Base-by-base conservation (phyloP, 2,113 vertebrate species). In the Corythaixoides concolor region DNA sequence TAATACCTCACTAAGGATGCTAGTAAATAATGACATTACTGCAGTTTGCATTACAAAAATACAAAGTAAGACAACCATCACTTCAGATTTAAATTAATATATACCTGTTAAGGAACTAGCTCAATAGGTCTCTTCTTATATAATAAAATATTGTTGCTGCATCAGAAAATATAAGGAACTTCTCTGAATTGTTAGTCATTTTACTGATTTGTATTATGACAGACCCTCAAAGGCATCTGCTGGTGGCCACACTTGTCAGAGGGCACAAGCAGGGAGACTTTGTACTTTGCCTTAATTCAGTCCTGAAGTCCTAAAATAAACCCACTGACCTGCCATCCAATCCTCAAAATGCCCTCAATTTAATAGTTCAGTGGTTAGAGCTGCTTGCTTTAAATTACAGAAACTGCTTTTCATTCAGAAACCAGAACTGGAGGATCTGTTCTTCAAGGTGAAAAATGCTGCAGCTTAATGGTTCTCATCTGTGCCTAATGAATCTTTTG, bases 401-500 rank as follows among this genome's bases (percentile, higher is more conserved):
- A 83, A 77, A 28, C 45, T 30, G 43, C 27, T 90, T 82, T 62
- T 85, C 30, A 37, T 90, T 90, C 68, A 70, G 83, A 77, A 95
- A 81, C 35, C n/a, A 89, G 67, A 90, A 74, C 37, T 84, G 27
- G 13, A 80, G 27, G 22, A 88, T 80, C 55, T 93, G 7, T 84
- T 81, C 37, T 88, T 93, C 86, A 95, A 93, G 83, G 93, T 93
- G 91, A 95, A 95, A 92, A 95, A 66, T 59, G 20, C 43, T 63
- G 49, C 70, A 85, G 23, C 45, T 82, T 68, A 76, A 88, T 32
- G 47, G 56, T 82, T 95, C 92, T 95, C 74, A 73, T 76, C 27
- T 91, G 63, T 77, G 56, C 79, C 74, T 95, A 92, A 92, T 59
- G 68, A 93, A 55, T 80, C 64, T 95, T 81, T 59, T 58, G 58